A percentile compares a stretch with the other conserved stretches of the same genome.
These are phyloP conservation scores for Polietes domitor DNA, from an alignment of 2,888 invertebrate species.

Conservation along the genomic window DNA sequence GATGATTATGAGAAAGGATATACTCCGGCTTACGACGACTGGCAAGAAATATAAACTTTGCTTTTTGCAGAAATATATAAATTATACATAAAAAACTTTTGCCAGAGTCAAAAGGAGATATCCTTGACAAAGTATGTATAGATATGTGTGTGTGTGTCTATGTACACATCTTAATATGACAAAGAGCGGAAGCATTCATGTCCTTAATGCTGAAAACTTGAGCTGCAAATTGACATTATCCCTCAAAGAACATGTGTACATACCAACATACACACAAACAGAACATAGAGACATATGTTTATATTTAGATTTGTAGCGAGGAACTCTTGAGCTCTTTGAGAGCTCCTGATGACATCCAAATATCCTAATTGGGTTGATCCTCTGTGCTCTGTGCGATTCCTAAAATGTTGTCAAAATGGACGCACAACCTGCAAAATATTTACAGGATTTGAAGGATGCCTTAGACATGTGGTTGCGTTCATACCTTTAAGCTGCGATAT, in stretches of 20 bases:
- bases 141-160: not conserved
- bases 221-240: slow-evolving; percentile 63
- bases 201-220: slow-evolving; percentile 54
- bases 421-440: not conserved
- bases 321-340: not conserved
- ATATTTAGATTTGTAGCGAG: not conserved
- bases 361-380: not conserved
- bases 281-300: too few relatives aligned
- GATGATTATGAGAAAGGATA: slow-evolving; percentile 54
- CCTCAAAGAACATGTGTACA: not conserved
- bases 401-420: not conserved
- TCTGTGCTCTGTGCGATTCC: not conserved
- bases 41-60: slow-evolving; percentile 35
- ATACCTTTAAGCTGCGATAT: too few relatives aligned
- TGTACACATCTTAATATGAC: slow-evolving; percentile 58
- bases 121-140: slow-evolving; percentile 6
- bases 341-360: not conserved
- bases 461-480: too few relatives aligned
- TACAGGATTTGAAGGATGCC: too few relatives aligned
- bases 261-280: too few relatives aligned
- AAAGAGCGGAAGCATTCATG: slow-evolving; percentile 56
- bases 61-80: slow-evolving; percentile 2
- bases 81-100: slow-evolving; percentile 29
- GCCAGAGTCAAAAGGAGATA: not conserved
- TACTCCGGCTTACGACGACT: not conserved